Evolutionary conservation across 2,113 vertebrate species (phyloP), one percentile per base, ranked within the genome.

Genomic region (Neolamprologus modestus): DNA sequence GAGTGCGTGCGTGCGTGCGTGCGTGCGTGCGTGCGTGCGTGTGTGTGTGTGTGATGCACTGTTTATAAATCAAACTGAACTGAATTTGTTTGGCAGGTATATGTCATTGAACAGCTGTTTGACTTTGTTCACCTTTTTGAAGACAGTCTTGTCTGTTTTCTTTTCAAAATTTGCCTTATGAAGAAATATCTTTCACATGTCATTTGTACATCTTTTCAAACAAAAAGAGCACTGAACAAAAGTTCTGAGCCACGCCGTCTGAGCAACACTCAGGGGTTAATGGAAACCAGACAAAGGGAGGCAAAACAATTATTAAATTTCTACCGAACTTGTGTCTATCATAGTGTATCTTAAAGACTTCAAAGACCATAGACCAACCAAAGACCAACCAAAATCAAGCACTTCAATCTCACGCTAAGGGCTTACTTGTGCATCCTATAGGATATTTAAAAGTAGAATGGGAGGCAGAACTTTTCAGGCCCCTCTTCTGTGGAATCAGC

Each of bases 1-100:
- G 7, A 2, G 8, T 0, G 37, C 5, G 42, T 0, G 35, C 5
- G 9, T 0, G 37, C 3, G 40, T 6, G 40, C 1, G 42, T 2
- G 40, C 1, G 40, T 3, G 37, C 0, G 33, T 9, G 37, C 1
- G 37, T 24, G 24, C 3, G 24, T 2, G 40, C 0, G 40, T 2
- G 40, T 2, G 45, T 1, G 42, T 0, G 7, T 0, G 45, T 1
- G 45, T 3, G 47, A 13, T 57, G 12, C 4, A 5, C 54, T 57
- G 24, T 57, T 26, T 14, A 57, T 57, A 28, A 16, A 16, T 57
- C 13, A 59, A 59, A 59, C 55, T 28, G 55, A 59, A 59, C 24
- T 5, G 24, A 59, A 59, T 16, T 28, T 9, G 57, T 31, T 17
- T 31, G 19, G 50, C 50, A 52, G 19, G 50, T 53, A 19, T 19